These are phyloP conservation scores for Brachyptera risi DNA, from an alignment of 2,888 invertebrate species.

Conservation along the genomic window DNA sequence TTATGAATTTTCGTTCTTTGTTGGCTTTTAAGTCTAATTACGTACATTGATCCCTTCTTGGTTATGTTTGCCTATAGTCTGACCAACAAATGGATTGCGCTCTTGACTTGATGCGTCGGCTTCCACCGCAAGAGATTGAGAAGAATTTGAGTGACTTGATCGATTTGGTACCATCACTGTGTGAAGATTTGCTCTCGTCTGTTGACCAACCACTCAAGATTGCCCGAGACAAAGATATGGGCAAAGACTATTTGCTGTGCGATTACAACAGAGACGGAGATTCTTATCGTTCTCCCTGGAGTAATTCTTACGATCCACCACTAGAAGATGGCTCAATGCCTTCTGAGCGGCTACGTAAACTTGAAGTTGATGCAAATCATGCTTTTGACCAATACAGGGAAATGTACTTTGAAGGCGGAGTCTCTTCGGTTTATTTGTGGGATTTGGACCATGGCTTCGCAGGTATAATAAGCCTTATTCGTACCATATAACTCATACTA, in stretches of 20 bases:
- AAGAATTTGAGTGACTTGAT: slow-evolving; percentile 97
- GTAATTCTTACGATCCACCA: slow-evolving; percentile 96
- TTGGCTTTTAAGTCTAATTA: background rate
- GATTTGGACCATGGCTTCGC: slow-evolving; percentile 98
- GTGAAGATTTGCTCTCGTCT: slow-evolving; percentile 94
- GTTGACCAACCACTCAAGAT: slow-evolving; percentile 99
- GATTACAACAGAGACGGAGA: slow-evolving; percentile 99
- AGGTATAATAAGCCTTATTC: slow-evolving; percentile 48
- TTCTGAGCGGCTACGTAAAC: slow-evolving; percentile 87
- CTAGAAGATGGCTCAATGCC: slow-evolving; percentile 98
- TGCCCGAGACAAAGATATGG: slow-evolving; percentile 89
- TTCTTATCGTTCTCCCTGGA: slow-evolving; percentile 98
- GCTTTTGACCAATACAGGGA: slow-evolving; percentile 99
- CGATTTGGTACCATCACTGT: slow-evolving; percentile 91
- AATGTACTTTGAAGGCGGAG: slow-evolving; percentile 99
- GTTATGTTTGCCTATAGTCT: slow-evolving; percentile 57
- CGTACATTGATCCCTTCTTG: slow-evolving; percentile 16
- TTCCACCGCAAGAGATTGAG: slow-evolving; percentile 99
- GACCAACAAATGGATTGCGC: slow-evolving; percentile 99
- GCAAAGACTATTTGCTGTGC: slow-evolving; percentile 95
- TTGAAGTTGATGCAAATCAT: slow-evolving; percentile 97
- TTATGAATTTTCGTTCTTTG: background rate
- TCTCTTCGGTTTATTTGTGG: slow-evolving; percentile 99
- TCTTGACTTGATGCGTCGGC: slow-evolving; percentile 94
- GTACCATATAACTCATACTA: background rate